These are phyloP conservation scores for Chloroceryle inda DNA, from an alignment of 2,797 vertebrate species.

Conservation along the genomic window DNA sequence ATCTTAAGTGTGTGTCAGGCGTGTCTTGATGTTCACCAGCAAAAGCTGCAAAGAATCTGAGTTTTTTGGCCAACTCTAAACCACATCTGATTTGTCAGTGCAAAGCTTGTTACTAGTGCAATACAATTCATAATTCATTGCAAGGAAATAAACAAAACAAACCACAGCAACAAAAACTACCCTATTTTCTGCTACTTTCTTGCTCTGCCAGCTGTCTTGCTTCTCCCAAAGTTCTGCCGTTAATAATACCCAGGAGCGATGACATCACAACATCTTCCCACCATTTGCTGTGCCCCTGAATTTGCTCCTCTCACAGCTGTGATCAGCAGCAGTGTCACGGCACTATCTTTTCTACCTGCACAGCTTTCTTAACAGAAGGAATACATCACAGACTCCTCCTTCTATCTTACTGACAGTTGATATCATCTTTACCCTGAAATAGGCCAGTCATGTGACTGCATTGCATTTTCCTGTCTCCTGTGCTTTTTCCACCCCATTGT, in stretches of 20 bases:
- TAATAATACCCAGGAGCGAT: accelerated
- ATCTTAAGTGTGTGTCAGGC: not conserved
- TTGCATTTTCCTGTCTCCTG: not conserved
- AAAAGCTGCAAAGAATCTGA: not conserved
- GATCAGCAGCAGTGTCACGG: not conserved
- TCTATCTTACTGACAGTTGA: not conserved
- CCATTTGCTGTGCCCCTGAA: not conserved
- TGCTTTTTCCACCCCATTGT: not conserved
- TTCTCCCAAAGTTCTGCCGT: not conserved
- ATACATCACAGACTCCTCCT: not conserved
- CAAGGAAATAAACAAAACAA: not conserved
- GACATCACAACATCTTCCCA: accelerated
- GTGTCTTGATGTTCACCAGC: accelerated
- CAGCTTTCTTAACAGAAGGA: not conserved
- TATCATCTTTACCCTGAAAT: not conserved
- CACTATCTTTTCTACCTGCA: not conserved
- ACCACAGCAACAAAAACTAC: accelerated
- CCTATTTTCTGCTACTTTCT: not conserved
- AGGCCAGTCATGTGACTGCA: not conserved
- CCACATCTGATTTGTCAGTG: not conserved
- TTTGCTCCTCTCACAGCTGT: not conserved
- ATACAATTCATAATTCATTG: not conserved
- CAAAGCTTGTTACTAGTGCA: accelerated
- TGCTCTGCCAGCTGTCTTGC: not conserved
- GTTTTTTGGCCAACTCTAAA: not conserved